Evolutionary conservation across 1,140 invertebrate genomes (phyloP).

Genomic region (Anoplolepis gracilipes): DNA sequence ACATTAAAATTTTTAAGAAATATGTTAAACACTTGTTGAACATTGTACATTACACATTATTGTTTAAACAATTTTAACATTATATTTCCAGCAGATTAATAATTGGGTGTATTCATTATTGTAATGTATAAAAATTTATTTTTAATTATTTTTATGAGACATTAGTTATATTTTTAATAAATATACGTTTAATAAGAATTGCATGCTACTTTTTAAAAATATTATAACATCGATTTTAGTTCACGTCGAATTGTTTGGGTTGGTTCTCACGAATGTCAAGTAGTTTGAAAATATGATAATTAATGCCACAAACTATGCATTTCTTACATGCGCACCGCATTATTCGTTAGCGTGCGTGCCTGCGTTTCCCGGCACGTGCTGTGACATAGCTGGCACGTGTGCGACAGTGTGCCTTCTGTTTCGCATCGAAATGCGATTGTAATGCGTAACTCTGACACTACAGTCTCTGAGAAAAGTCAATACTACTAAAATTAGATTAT

Average conservation of each 20-base stretch:
- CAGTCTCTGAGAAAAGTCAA: constrained; percentile 41
- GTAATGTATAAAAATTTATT: background rate
- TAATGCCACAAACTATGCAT: constrained; percentile 45
- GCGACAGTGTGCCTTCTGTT: constrained; percentile 20
- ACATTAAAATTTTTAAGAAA: background rate
- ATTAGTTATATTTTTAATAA: background rate
- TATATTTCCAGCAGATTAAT: background rate
- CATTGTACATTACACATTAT: background rate
- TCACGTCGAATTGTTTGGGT: background rate
- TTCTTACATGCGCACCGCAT: constrained; percentile 29
- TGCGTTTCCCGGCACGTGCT: constrained; percentile 37
- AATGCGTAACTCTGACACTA: background rate
- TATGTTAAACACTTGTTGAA: background rate
- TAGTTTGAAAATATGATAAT: constrained; percentile 20
- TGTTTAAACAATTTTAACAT: background rate
- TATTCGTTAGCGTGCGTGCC: constrained; percentile 25
- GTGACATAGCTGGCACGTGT: constrained; percentile 32
- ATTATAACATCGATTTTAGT: background rate
- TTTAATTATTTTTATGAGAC: background rate
- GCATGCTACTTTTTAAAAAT: background rate
- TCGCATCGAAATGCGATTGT: constrained; percentile 41
- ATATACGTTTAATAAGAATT: background rate
- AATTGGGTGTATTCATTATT: background rate
- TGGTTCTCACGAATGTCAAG: constrained; percentile 13
- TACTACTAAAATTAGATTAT: background rate